A percentile compares a stretch with the other conserved stretches of the same genome.
phyloP scores from a whole-genome alignment of 1,140 invertebrate genomes.

The Drosophila auraria region DNA sequence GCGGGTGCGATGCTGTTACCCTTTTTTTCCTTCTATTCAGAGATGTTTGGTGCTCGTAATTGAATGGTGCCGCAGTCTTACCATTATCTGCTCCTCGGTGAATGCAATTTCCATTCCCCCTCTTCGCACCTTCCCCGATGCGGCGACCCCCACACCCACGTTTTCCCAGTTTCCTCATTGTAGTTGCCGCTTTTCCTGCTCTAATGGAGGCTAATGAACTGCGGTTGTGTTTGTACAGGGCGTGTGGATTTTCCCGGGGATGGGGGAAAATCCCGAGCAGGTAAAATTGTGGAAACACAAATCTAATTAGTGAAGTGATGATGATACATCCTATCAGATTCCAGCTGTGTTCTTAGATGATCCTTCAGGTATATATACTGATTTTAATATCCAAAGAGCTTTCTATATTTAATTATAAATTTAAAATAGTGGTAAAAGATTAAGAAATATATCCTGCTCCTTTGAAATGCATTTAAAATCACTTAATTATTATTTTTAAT shows the following conservation, averaged over 20 bases:
- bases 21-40: constrained; percentile 43
- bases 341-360: no score
- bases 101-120: constrained; percentile 28
- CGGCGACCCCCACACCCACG: background rate
- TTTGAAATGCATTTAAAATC: background rate
- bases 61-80: constrained; percentile 44
- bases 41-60: constrained; percentile 44
- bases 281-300: constrained; percentile 40
- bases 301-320: constrained; percentile 47
- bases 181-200: constrained; percentile 65
- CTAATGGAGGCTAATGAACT: constrained; percentile 76
- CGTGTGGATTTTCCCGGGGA: background rate
- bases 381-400: background rate
- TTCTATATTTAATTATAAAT: background rate
- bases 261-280: constrained; percentile 30
- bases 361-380: background rate
- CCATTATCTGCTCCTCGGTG: constrained; percentile 46
- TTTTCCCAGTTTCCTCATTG: constrained; percentile 41
- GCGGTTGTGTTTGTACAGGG: constrained; percentile 10
- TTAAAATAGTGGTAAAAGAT: background rate
- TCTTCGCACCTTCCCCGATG: constrained; percentile 2
- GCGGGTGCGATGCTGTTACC: constrained; percentile 40
- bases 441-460: background rate
- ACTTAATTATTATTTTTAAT: background rate
- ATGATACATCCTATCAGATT: constrained; percentile 17